These are phyloP conservation scores for Orchestes rusci DNA, from an alignment of 2,888 invertebrate genomes.

Conservation along the genomic window DNA sequence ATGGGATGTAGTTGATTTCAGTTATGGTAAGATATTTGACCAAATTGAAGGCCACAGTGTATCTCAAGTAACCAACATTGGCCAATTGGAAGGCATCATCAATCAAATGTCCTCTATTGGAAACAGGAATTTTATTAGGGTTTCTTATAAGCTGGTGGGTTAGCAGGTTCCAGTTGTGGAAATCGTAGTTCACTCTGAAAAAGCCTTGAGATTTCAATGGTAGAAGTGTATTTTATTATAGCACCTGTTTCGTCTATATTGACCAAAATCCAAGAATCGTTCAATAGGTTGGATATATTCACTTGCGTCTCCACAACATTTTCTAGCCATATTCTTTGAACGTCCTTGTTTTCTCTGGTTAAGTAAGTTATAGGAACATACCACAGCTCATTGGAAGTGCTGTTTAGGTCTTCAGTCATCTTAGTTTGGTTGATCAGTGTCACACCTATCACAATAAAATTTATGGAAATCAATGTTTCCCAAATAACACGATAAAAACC, in stretches of 20 bases:
- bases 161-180: slow-evolving; percentile 51
- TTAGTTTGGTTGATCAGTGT: slow-evolving; percentile 48
- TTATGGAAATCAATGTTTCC: background rate
- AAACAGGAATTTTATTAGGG: slow-evolving; percentile 47
- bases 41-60: slow-evolving; percentile 55
- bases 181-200: slow-evolving; percentile 58
- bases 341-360: slow-evolving; percentile 29
- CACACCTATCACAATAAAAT: slow-evolving; percentile 30
- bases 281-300: slow-evolving; percentile 31
- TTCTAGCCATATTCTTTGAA: slow-evolving; percentile 33
- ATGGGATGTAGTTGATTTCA: slow-evolving; percentile 59
- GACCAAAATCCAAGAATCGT: slow-evolving; percentile 51
- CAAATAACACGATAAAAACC: too few relatives aligned
- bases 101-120: slow-evolving; percentile 62
- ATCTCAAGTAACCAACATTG: slow-evolving; percentile 51
- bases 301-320: slow-evolving; percentile 31
- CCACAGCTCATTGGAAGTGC: slow-evolving; percentile 43
- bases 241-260: slow-evolving; percentile 57
- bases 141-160: slow-evolving; percentile 42
- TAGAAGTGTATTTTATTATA: too few relatives aligned
- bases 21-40: slow-evolving; percentile 56
- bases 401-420: slow-evolving; percentile 33
- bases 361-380: slow-evolving; percentile 54
- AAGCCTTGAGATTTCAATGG: slow-evolving; percentile 46
- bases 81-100: slow-evolving; percentile 66